Evolutionary conservation across 2,113 vertebrate species (phyloP).

Genomic region (Isurus oxyrinchus): DNA sequence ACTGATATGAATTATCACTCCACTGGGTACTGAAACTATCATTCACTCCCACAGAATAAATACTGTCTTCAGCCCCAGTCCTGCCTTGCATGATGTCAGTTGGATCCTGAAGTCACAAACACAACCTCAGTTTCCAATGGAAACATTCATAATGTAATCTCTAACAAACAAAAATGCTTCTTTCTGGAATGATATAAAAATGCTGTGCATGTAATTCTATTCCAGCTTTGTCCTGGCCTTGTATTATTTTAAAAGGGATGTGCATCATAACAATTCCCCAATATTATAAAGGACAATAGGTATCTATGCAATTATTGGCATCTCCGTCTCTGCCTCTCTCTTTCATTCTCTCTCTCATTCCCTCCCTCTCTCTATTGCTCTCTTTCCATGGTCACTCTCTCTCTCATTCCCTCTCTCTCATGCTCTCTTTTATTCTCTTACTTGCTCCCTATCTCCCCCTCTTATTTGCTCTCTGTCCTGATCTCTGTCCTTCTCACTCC

Average conservation of each 20-base stretch:
- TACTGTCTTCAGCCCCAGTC: neutral
- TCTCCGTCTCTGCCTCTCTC: too few relatives aligned
- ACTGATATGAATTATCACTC: neutral
- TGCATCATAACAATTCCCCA: neutral
- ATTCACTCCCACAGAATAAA: neutral
- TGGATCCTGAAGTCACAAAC: neutral
- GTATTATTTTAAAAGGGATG: neutral
- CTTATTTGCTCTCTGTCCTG: neutral
- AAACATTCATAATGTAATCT: neutral
- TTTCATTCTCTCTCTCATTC: too few relatives aligned
- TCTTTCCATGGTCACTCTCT: neutral
- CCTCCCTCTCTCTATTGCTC: neutral
- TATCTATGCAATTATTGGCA: neutral
- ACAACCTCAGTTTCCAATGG: neutral
- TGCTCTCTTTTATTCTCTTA: neutral
- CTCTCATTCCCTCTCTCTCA: neutral
- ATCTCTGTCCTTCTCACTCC: neutral
- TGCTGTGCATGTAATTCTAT: neutral
- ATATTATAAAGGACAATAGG: neutral
- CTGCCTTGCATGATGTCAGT: neutral
- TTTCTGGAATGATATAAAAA: neutral
- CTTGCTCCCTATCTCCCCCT: neutral
- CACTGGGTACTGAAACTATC: neutral
- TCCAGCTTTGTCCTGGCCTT: neutral
- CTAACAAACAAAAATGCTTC: neutral